Evolutionary conservation across 2,113 vertebrate species (phyloP), one percentile per base, ranked within the genome.

Genomic region (Bujurquina vittata): DNA sequence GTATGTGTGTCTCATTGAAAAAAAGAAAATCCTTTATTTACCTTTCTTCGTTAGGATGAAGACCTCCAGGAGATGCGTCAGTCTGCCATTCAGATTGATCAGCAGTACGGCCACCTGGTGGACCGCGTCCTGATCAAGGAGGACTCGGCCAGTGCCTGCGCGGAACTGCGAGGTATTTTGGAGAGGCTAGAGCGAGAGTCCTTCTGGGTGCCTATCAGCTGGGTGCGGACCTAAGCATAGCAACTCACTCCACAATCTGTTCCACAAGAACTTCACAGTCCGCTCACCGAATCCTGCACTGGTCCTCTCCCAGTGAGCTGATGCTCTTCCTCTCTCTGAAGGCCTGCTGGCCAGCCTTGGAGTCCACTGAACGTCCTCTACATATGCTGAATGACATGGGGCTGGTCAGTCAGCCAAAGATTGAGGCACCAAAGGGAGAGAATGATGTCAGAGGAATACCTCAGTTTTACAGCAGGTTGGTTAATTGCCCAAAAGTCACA

Each of bases 41-140:
- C 7, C 31, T 77, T 10, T 52, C 26, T 62, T 5, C 18, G 4
- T 67, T 91, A 99, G 98, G 97, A 97, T 22, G 97, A 98, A 86
- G 96, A 98, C 75, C 94, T 98, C 40, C 96, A 97, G 85, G 97
- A 99, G 93, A 97, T 98, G 95, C 94, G 95, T 14, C 95, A 97
- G 85, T 98, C 98, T 0, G 97, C 97, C 11, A 86, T 95, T 55
- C 97, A 97, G 94, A 97, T 97, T 2, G 97, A 99, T 67, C 96
- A 97, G 89, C 96, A 96, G 88, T 99, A 97, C 0, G 97, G 97
- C 61, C 98, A 99, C 87, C 93, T 98, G 89, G 97, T 97, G 72
- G 98, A 99, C 77, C 93, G 95, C 0, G 92, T 98, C 14, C 92
- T 99, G 88, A 95, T 98, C 82, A 98, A 96, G 84, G 97, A 97